Conservation (phyloP, 2,797 vertebrate genomes). For the Gastrophryne carolinensis region DNA sequence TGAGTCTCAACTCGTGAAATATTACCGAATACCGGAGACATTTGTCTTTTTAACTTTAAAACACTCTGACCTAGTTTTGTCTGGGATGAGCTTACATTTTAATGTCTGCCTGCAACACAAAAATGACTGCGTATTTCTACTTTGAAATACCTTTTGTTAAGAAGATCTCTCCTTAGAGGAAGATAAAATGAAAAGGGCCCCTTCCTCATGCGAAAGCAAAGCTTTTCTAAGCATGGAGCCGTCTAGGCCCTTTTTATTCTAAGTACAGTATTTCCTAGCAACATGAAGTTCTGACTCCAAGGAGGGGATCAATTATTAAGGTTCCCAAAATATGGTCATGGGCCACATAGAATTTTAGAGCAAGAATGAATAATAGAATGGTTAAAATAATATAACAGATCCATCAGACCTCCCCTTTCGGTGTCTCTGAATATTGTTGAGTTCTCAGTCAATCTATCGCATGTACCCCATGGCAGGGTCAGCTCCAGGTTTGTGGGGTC, state of each 20-base stretch:
- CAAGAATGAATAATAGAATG: no score
- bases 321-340: no score
- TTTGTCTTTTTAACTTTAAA: conserved; percentile 25
- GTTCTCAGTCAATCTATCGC: no score
- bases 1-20: conserved; percentile 13
- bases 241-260: conserved; percentile 5
- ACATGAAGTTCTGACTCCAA: no score
- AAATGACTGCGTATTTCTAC: conserved; percentile 5
- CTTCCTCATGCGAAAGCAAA: conserved; percentile 27
- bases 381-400: no score
- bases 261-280: no score
- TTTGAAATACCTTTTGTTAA: conserved; percentile 16
- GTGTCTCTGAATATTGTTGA: no score
- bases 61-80: conserved; percentile 22
- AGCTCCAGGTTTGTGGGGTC: no score
- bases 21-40: conserved; percentile 9
- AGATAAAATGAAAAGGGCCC: conserved; percentile 15
- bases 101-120: not conserved
- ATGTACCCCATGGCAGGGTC: no score
- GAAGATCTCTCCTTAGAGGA: conserved; percentile 41
- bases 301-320: no score
- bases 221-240: conserved; percentile 36
- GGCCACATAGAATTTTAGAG: no score
- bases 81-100: conserved; percentile 16
- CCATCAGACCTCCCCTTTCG: no score